Conservation (phyloP, 2,113 vertebrate genomes). For the Petaurus breviceps region DNA sequence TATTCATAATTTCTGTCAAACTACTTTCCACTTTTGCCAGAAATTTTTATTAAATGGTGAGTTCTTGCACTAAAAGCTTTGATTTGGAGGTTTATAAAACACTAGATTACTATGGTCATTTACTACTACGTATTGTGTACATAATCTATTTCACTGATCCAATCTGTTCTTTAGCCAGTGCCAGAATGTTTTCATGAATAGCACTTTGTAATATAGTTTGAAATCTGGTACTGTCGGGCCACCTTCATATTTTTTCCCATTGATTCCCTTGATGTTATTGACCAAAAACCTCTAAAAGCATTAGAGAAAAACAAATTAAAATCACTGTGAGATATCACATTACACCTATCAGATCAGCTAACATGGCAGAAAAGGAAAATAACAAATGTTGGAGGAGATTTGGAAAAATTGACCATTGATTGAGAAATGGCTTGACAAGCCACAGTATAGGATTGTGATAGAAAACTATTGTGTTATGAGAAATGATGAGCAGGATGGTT, state of each 20-base stretch:
- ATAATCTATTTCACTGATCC: not conserved
- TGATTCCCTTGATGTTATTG: not conserved
- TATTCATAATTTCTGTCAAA: not conserved
- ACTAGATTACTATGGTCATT: not conserved
- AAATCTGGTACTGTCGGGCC: not conserved
- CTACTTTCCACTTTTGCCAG: not conserved
- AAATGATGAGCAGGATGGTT: not conserved
- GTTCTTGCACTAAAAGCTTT: not conserved
- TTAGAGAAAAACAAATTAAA: not conserved
- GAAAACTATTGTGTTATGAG: not conserved
- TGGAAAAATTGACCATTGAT: not conserved
- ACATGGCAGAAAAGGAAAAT: not conserved
- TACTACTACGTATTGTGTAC: not conserved
- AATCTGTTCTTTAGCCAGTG: not conserved
- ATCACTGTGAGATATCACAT: not conserved
- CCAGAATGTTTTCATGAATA: not conserved
- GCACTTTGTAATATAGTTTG: not conserved
- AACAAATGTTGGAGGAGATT: not conserved
- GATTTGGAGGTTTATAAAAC: not conserved
- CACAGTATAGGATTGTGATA: not conserved
- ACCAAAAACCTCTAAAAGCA: not conserved
- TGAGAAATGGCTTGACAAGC: not conserved
- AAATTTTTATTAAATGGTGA: not conserved
- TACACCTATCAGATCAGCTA: not conserved
- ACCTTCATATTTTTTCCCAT: not conserved